Base-by-base conservation (phyloP, 92 coral and sea anemone species). In the Nematostella vectensis region DNA sequence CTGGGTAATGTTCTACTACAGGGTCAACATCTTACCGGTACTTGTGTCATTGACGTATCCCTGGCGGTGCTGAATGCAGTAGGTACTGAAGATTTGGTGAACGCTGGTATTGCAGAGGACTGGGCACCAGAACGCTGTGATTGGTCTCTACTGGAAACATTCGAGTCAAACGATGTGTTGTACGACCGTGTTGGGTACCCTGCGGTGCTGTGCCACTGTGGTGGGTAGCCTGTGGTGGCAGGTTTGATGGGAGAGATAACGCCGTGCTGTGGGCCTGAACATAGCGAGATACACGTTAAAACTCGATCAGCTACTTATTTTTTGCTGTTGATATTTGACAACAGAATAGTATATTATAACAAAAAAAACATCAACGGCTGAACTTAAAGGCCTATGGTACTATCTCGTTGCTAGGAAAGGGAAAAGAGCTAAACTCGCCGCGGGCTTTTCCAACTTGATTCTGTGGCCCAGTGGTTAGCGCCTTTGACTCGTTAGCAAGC, bases 21-120 rank as follows among this genome's bases (percentile, higher is more conserved):
- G n/a, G n/a, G n/a, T n/a, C 51, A 11, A 45, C 18, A 45, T 45
- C 51, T 45, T 45, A 45, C 51, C 51, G 51, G 51, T 11, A 4
- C 23, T 11, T 45, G 51, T 45, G 12, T 22, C 4, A 19, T 4
- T 19, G 4, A 9, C 4, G 51, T 45, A 22, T 45, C 21, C 51
- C 29, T 23, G 60, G 56, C n/a, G n/a, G 63, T 31, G 20, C 49
- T 72, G 43, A 72, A 72, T 29, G 63, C 16, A 12, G 42, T 50
- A 10, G 75, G 67, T 16, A 73, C 80, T 37, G 80, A 72, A n/a
- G 80, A 38, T 52, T 72, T 67, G 60, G 76, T 79, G 53, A 79
- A 79, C 27, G 86, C 86, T 33, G 74, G 52, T 26, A 50, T 50
- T 51, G 63, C 23, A 11, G 64, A 21, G 30, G 61, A 55, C 4